Percentiles rank a stretch among this genome's conserved stretches.
These are phyloP conservation scores for Phylloscopus trochilus DNA, from an alignment of 2,113 vertebrate species.

Conservation along the genomic window DNA sequence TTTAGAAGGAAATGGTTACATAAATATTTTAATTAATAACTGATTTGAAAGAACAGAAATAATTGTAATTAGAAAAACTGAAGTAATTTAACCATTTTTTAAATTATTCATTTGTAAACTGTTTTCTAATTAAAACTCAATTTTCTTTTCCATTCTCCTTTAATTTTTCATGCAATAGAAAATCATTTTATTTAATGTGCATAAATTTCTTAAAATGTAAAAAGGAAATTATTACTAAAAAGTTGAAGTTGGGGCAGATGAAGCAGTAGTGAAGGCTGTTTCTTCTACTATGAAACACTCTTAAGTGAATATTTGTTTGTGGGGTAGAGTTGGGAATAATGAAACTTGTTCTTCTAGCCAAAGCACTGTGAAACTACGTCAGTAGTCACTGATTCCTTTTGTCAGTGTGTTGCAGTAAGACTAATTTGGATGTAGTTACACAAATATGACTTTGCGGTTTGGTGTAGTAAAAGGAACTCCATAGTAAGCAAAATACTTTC, in stretches of 20 bases:
- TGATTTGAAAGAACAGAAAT: slow-evolving; percentile 63
- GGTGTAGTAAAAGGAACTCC: background rate
- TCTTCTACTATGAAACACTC: background rate
- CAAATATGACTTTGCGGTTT: background rate
- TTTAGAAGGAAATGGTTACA: slow-evolving; percentile 61
- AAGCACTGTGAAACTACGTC: background rate
- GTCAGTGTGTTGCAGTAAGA: background rate
- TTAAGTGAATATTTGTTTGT: background rate
- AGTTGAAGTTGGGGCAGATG: background rate
- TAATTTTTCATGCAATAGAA: slow-evolving; percentile 57
- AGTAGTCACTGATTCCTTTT: background rate
- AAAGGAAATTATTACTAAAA: slow-evolving; percentile 2
- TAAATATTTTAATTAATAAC: slow-evolving; percentile 73
- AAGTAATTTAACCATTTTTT: slow-evolving; percentile 65
- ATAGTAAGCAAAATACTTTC: background rate
- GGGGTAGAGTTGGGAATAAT: background rate
- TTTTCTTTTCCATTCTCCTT: slow-evolving; percentile 56
- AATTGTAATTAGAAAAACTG: slow-evolving; percentile 62
- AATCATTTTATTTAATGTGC: slow-evolving; percentile 12
- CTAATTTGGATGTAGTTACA: background rate
- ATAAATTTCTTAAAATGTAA: slow-evolving; percentile 31
- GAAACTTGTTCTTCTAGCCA: background rate
- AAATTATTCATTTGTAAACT: slow-evolving; percentile 69
- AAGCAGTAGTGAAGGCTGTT: background rate
- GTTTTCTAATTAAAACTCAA: slow-evolving; percentile 68